A percentile compares a stretch with the other conserved stretches of the same genome.
phyloP scores from a whole-genome alignment of 1,140 invertebrate species.

The Lordiphosa stackelbergi region DNA sequence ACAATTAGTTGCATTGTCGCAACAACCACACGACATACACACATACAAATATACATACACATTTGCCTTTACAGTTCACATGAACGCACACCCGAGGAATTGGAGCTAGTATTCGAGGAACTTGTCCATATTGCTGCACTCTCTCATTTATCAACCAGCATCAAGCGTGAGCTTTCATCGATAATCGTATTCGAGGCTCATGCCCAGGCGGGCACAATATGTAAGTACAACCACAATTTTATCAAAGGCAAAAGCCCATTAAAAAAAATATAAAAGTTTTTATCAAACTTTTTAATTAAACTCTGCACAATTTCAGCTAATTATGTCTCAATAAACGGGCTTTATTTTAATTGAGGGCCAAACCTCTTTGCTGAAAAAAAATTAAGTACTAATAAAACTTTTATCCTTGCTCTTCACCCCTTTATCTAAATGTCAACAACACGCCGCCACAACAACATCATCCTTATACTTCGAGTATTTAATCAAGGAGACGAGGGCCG shows the following conservation, averaged over 20 bases:
- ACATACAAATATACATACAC: not conserved
- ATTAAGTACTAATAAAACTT: constrained; percentile 21
- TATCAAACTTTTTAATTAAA: constrained; percentile 55
- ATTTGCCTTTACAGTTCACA: constrained; percentile 79
- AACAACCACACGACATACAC: constrained; percentile 3
- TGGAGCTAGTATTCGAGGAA: constrained; percentile 92
- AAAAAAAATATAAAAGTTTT: constrained; percentile 12
- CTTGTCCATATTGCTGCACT: constrained; percentile 89
- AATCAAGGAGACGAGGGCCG: constrained; percentile 93
- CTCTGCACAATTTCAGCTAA: constrained; percentile 22
- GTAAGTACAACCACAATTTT: constrained; percentile 80
- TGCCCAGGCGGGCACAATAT: constrained; percentile 85
- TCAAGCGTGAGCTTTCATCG: constrained; percentile 88
- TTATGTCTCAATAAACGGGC: constrained; percentile 40
- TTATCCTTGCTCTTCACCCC: constrained; percentile 18
- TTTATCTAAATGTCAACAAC: constrained; percentile 20
- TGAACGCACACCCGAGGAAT: constrained; percentile 87
- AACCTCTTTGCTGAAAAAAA: not conserved
- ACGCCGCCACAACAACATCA: constrained; percentile 5
- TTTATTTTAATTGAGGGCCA: not conserved
- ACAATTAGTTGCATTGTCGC: constrained; percentile 11
- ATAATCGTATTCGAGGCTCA: constrained; percentile 91
- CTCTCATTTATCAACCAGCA: constrained; percentile 88
- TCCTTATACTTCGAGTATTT: constrained; percentile 81
- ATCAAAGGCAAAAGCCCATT: not conserved